Base-by-base conservation (phyloP, 2,888 invertebrate species). In the Fissipunctia ypsillon region DNA sequence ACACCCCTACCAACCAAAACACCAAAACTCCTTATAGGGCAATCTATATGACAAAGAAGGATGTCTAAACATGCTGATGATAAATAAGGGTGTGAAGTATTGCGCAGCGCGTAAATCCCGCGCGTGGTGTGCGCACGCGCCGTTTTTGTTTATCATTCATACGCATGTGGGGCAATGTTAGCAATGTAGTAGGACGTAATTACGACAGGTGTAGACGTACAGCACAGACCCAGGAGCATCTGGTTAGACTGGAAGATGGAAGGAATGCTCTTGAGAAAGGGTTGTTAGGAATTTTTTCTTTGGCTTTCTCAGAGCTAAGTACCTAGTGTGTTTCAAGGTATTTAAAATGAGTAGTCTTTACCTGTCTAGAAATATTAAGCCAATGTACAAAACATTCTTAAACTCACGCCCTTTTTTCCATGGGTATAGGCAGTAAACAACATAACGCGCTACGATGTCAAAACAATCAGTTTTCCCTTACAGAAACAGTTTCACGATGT, bases 61-160 rank as follows among this genome's bases (percentile, higher is more conserved):
- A 68, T 68, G 74, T 64, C 69, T 61, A 72, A 76, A 67, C 54
- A 57, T 52, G 52, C 57, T 63, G 61, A 52, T 74, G 65, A 83
- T 74, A 66, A 78, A 74, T 60, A 69, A 73, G 64, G 56, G 67
- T 50, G 68, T 83, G 83, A 88, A 84, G 83, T 88, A 86, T 41
- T 87, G 82, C 83, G 89, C 85, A 82, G 75, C 52, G 73, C 75
- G 68, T 65, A 59, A 7, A 9, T 12, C 28, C 66, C 76, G 70
- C 85, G 77, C 76, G 70, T 69, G 80, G 50, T 35, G 28, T 65
- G 69, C 65, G 68, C 84, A 77, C 84, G 86, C 70, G 86, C 57
- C 14, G 0, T 9, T n/a, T 56, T 75, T 85, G 78, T 81, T 84
- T 83, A 74, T 70, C 41, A 61, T 57, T 65, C 66, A 52, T 68